Evolutionary conservation across 2,888 invertebrate species (phyloP), one percentile per base, ranked within the genome.

Genomic region (Tryphoninae sp.): DNA sequence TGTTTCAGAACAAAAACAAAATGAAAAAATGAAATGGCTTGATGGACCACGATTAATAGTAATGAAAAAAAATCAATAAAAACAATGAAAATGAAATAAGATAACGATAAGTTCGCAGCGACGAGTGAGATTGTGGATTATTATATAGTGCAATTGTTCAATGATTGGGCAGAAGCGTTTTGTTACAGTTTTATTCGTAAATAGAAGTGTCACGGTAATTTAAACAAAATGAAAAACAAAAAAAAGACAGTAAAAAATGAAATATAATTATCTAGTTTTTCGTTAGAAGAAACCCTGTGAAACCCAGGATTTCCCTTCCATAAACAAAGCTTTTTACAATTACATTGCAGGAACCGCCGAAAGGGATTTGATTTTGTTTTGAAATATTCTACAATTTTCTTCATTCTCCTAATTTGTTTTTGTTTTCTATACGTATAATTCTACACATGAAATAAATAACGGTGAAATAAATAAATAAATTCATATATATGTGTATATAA

Each of bases 161-260:
- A 53, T 67, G 75, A 75, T 75, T 76, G 22, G 71, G 53, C 61
- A 55, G 78, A 78, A 78, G 78, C 62, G 78, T 81, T 81, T 81
- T 78, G 78, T 78, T 78, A 82, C 81, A 82, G 75, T 82, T 78
- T 68, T 75, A 78, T 72, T 78, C 81, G 53, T 82, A 78, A 76
- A 78, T 82, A 75, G 42, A 75, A 74, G 61, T 81, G 75, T 82
- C 71, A 72, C 61, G 75, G 72, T 80, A 67, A 80, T 76, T 72
- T 22, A 81, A 23, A 58, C 58, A 33, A 71, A 74, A n/a, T 59
- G 49, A 74, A 74, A 19, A 53, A 59, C 49, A 65, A 58, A 74
- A 74, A 74, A 53, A 59, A 58, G 69, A 75, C 33, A 81, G 78
- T 75, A 75, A 82, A 76, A 73, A 77, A 42, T 22, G 11, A 40